Percentiles rank a stretch among this genome's conserved stretches.
phyloP scores from a whole-genome alignment of 2,113 vertebrate species.

The Calypte anna region DNA sequence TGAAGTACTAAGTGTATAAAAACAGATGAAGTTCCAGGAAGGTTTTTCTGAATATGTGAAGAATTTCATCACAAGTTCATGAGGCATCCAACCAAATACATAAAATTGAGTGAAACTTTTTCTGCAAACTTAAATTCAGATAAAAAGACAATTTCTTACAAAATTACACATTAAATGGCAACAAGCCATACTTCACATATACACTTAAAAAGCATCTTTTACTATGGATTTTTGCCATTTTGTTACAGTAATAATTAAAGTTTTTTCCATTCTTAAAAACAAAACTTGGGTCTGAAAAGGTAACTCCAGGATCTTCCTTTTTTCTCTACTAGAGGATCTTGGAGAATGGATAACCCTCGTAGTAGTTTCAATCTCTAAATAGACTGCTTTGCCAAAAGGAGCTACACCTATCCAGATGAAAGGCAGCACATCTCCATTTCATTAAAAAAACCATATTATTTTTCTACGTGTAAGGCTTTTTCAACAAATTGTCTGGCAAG shows the following conservation, averaged over 20 bases:
- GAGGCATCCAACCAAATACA: not conserved
- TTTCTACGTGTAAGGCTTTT: not conserved
- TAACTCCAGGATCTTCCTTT: not conserved
- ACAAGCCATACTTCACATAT: not conserved
- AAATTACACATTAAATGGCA: not conserved
- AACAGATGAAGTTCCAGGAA: not conserved
- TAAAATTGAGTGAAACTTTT: not conserved
- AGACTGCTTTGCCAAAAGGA: rapidly evolving
- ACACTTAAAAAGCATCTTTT: not conserved
- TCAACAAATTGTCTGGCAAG: not conserved
- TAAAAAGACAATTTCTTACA: not conserved
- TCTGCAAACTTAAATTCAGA: not conserved
- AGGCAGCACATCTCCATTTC: not conserved
- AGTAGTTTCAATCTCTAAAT: not conserved
- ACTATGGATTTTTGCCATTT: not conserved
- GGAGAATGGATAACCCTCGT: not conserved
- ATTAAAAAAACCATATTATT: not conserved
- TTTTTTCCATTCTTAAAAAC: not conserved
- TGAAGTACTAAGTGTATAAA: not conserved
- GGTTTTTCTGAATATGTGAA: not conserved
- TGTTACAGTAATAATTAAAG: not conserved
- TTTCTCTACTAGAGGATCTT: not conserved
- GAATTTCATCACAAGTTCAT: not conserved
- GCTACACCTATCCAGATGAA: rapidly evolving
- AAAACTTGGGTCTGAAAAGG: not conserved